These are phyloP conservation scores for Himalopsyche kuldschensis DNA, from an alignment of 2,888 invertebrate species.

Conservation along the genomic window DNA sequence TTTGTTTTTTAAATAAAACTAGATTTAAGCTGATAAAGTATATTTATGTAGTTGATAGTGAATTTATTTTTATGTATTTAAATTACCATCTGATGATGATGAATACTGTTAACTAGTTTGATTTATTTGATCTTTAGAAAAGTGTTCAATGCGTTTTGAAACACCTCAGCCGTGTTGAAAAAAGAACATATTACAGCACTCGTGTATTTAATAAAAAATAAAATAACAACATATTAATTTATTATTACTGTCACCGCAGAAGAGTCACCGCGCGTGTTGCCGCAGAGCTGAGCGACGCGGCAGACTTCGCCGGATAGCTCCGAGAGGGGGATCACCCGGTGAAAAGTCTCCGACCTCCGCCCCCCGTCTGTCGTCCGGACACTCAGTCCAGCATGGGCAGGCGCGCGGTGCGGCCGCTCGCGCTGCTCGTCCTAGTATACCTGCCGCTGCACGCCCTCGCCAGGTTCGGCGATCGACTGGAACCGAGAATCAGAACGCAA, in stretches of 20 bases:
- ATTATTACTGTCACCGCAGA: neutral
- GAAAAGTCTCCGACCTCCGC: neutral
- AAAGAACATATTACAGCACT: neutral
- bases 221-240: neutral
- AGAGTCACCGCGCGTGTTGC: neutral
- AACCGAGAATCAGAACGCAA: constrained; percentile 52
- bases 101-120: neutral
- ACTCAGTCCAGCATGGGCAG: constrained; percentile 42
- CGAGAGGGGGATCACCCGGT: neutral
- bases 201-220: neutral
- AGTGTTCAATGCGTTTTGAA: neutral
- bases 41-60: too few relatives aligned
- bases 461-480: constrained; percentile 45
- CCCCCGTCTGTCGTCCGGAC: constrained; percentile 43
- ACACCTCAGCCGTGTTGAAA: neutral
- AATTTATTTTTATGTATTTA: too few relatives aligned
- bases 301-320: neutral
- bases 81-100: neutral
- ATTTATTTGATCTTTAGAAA: neutral
- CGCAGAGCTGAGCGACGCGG: neutral
- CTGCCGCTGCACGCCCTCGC: constrained; percentile 47
- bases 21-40: too few relatives aligned
- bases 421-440: constrained; percentile 47
- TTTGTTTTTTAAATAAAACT: too few relatives aligned
- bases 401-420: constrained; percentile 53